phyloP scores from a whole-genome alignment of 2,888 invertebrate species.

The Lasioglossum oenotherae region DNA sequence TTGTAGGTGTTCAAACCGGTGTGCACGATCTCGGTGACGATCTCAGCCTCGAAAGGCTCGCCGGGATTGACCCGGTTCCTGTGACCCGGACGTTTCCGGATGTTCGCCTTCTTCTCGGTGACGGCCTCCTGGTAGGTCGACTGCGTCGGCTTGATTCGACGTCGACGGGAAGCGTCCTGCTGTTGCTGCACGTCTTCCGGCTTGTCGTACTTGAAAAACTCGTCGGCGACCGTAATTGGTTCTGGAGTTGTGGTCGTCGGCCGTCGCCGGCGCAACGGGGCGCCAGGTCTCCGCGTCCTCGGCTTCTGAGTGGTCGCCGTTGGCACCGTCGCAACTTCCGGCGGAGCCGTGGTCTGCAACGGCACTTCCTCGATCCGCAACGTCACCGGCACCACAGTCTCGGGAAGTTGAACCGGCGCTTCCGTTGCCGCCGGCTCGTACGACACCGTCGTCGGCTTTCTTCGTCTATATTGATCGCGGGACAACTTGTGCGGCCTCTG shows the following conservation, averaged over 20 bases:
- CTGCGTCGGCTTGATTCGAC: constrained; percentile 70
- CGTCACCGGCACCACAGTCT: constrained; percentile 67
- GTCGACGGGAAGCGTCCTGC: constrained; percentile 62
- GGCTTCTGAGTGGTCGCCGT: constrained; percentile 63
- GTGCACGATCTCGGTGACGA: constrained; percentile 68
- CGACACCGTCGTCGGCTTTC: constrained; percentile 69
- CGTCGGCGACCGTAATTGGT: constrained; percentile 54
- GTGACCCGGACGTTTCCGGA: constrained; percentile 72
- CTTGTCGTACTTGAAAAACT: constrained; percentile 70
- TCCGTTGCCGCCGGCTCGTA: constrained; percentile 69
- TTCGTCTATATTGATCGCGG: constrained; percentile 73
- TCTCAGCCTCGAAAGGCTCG: constrained; percentile 69
- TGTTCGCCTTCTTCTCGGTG: constrained; percentile 65
- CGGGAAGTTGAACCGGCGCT: constrained; percentile 57
- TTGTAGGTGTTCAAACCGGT: constrained; percentile 46
- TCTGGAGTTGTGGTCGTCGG: constrained; percentile 72
- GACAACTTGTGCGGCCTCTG: constrained; percentile 68
- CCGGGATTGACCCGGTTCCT: constrained; percentile 67
- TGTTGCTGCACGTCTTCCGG: constrained; percentile 61
- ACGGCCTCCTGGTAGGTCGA: constrained; percentile 60
- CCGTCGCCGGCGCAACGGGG: constrained; percentile 72
- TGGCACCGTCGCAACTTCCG: constrained; percentile 64
- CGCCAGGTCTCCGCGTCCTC: constrained; percentile 72
- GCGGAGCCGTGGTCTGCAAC: constrained; percentile 72
- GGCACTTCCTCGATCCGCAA: constrained; percentile 67